Conservation (phyloP, 2,113 vertebrate genomes). For the Grammomys dolichurus region DNA sequence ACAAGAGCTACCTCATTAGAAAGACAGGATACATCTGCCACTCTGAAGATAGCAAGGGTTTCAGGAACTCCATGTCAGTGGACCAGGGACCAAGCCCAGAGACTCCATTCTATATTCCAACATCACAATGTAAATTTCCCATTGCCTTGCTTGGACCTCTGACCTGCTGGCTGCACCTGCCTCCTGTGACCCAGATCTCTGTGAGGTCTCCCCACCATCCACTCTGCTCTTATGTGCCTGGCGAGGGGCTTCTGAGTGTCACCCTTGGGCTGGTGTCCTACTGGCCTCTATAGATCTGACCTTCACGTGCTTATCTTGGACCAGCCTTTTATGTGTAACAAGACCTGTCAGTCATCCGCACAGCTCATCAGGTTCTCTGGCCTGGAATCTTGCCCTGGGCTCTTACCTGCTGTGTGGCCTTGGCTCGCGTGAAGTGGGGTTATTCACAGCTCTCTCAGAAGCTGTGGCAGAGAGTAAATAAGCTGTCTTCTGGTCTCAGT, state of each 20-base stretch:
- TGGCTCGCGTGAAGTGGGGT: not conserved
- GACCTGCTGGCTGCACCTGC: not conserved
- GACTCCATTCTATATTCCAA: not conserved
- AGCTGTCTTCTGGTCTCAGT: not conserved
- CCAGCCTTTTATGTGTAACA: not conserved
- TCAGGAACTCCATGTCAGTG: not conserved
- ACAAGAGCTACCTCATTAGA: not conserved
- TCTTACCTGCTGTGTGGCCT: not conserved
- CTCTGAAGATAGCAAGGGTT: not conserved
- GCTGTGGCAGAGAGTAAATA: not conserved
- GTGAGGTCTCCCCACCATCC: not conserved
- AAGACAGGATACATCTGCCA: not conserved
- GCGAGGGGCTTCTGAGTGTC: not conserved
- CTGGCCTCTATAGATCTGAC: not conserved
- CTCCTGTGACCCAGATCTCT: too few species aligned
- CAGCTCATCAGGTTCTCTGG: not conserved
- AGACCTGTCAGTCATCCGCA: not conserved
- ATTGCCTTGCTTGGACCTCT: not conserved
- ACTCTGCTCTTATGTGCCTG: rapidly evolving
- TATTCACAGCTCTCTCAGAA: not conserved
- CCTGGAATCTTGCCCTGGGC: not conserved
- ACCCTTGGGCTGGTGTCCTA: not conserved
- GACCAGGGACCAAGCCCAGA: not conserved
- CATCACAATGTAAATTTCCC: not conserved
- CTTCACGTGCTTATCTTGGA: not conserved